These are phyloP conservation scores for Micropoecilia bifurca DNA, from an alignment of 2,797 vertebrate species.

Conservation along the genomic window DNA sequence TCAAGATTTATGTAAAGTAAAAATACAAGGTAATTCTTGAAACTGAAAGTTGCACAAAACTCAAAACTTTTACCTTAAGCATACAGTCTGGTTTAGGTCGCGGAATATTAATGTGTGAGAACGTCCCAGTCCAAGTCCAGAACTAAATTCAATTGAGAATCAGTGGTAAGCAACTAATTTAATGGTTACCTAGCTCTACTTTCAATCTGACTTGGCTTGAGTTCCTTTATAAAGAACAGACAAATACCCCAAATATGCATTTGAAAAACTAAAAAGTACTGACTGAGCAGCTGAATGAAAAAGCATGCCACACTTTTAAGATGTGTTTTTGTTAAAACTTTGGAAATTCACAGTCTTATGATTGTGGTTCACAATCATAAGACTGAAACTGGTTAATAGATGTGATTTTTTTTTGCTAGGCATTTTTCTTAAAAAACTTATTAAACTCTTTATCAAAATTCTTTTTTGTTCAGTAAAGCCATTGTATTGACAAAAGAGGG, in stretches of 20 bases:
- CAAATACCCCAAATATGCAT: neutral
- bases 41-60: neutral
- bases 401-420: neutral
- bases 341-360: too few relatives aligned
- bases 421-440: neutral
- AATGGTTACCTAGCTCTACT: neutral
- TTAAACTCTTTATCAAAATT: neutral
- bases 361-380: neutral
- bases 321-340: neutral
- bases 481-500: slow-evolving; percentile 78
- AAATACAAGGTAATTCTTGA: neutral
- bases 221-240: neutral
- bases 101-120: neutral
- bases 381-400: neutral
- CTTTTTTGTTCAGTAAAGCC: slow-evolving; percentile 46
- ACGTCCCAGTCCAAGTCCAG: neutral
- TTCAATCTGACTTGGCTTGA: neutral
- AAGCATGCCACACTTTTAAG: neutral
- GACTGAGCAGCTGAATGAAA: neutral
- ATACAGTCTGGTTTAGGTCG: neutral
- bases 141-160: neutral
- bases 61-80: neutral
- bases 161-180: neutral
- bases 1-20: neutral
- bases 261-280: neutral